A percentile compares a stretch with the other conserved stretches of the same genome.
Conservation (phyloP, 2,797 vertebrate species). For the Brachyrhaphis roseni region DNA sequence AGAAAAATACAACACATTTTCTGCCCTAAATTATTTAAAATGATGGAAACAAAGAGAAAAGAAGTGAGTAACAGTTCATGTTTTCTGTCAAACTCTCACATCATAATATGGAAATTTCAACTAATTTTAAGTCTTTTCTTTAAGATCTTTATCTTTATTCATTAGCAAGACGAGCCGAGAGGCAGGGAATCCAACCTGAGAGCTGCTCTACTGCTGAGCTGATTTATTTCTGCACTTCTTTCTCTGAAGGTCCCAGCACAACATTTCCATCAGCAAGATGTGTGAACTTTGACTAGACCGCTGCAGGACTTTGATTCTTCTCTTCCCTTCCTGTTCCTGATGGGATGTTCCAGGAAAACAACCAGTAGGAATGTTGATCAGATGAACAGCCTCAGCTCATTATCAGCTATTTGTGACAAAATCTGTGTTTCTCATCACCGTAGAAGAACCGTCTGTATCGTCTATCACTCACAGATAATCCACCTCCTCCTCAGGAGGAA, state of each 20-base stretch:
- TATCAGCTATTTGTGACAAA: too few relatives aligned
- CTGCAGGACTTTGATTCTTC: background rate
- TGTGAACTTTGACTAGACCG: background rate
- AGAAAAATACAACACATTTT: background rate
- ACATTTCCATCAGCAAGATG: background rate
- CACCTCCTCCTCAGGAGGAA: background rate
- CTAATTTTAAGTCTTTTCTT: too few relatives aligned
- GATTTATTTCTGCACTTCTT: background rate
- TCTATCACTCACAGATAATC: background rate
- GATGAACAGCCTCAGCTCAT: too few relatives aligned
- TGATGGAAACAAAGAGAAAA: background rate
- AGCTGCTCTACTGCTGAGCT: too few relatives aligned
- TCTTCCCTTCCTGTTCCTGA: background rate
- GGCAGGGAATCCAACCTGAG: too few relatives aligned
- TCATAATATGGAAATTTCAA: background rate
- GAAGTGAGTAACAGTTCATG: background rate
- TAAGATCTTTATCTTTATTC: too few relatives aligned
- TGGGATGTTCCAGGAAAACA: too few relatives aligned
- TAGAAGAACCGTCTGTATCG: background rate
- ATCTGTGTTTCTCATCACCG: background rate
- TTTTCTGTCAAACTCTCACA: background rate
- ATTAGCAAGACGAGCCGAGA: too few relatives aligned
- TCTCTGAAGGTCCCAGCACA: background rate
- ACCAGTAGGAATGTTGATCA: too few relatives aligned
- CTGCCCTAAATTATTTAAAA: background rate